Evolutionary conservation across 1,140 invertebrate species (phyloP), one percentile per base, ranked within the genome.

Genomic region (Drosophila hydei): DNA sequence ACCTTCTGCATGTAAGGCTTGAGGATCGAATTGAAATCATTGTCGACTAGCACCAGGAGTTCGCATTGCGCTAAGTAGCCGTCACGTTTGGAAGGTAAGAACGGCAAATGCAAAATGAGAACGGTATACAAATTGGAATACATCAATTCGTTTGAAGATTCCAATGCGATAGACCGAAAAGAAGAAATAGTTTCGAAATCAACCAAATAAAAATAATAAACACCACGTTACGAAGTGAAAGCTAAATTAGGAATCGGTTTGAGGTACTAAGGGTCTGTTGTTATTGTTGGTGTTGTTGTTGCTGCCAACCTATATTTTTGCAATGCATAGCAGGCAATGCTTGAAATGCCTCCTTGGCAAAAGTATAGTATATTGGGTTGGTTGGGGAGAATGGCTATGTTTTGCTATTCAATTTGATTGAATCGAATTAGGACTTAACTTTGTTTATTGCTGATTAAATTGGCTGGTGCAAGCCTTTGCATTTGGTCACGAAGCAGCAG

Each of bases 351-450:
- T 7, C 4, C 12, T 14, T 21, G 0, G 23, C 18, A 23, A 30
- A 19, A 14, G 58, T 36, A 47, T 52, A 19, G 52, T 33, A 18
- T 16, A 4, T 40, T 21, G 30, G 25, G 12, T 27, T 21, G 1
- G 23, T 42, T 42, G 33, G 56, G 51, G 68, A 42, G 65, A 9
- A 75, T 25, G 7, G 74, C 38, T 33, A 71, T 88, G 69, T 75
- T 84, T 83, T 75, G 80, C 84, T 85, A 80, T 85, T 79, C 77
- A 85, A 85, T 85, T 85, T 85, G 80, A 87, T 88, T 87, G 83
- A 87, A 87, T 87, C 81, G 81, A 87, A 87, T 87, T 87, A 87
- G 81, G 83, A 87, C 81, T 88, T 88, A 87, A 87, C 81, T 79
- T 87, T 87, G 76, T 87, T 87, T 88, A 87, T 87, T 88, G 78